These are phyloP conservation scores for Dicaeum eximium DNA, from an alignment of 2,113 vertebrate species.

Conservation along the genomic window DNA sequence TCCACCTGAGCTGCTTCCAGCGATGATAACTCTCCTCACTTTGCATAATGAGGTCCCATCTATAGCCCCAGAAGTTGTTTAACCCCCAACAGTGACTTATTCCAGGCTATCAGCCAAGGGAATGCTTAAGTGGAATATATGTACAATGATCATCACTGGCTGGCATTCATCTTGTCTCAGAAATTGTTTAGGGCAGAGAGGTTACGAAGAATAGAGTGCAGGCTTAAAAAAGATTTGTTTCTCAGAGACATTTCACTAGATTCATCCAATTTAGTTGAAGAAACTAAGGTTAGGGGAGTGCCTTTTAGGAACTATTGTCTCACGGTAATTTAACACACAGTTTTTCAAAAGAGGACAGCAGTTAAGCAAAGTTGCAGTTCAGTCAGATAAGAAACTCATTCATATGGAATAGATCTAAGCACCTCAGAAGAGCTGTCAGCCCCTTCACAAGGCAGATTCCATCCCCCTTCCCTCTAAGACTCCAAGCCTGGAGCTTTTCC, in stretches of 20 bases:
- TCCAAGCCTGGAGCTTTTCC: not conserved
- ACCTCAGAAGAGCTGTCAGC: not conserved
- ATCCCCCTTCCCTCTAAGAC: not conserved
- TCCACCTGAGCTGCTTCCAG: not conserved
- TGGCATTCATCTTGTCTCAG: constrained; percentile 47
- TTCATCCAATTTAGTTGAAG: constrained; percentile 26
- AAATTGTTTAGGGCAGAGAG: constrained; percentile 47
- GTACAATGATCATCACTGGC: constrained; percentile 1
- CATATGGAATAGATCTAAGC: constrained; percentile 18
- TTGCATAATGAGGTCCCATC: constrained; percentile 13
- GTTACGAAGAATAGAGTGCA: constrained; percentile 48
- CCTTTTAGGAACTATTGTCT: constrained; percentile 24
- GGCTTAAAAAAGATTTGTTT: constrained; percentile 60
- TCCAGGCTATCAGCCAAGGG: constrained; percentile 52
- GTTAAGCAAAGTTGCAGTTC: not conserved
- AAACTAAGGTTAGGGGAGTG: constrained; percentile 23
- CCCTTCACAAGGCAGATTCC: not conserved
- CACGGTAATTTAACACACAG: not conserved
- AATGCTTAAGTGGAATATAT: constrained; percentile 28
- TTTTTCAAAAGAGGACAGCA: constrained; percentile 8
- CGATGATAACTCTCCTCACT: not conserved
- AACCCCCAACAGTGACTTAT: constrained; percentile 38
- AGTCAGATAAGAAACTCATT: constrained; percentile 13
- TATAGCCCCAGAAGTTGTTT: constrained; percentile 9
- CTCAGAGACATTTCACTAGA: constrained; percentile 34